Base-by-base conservation (phyloP, 2,888 invertebrate genomes). In the Melanargia galathea region DNA sequence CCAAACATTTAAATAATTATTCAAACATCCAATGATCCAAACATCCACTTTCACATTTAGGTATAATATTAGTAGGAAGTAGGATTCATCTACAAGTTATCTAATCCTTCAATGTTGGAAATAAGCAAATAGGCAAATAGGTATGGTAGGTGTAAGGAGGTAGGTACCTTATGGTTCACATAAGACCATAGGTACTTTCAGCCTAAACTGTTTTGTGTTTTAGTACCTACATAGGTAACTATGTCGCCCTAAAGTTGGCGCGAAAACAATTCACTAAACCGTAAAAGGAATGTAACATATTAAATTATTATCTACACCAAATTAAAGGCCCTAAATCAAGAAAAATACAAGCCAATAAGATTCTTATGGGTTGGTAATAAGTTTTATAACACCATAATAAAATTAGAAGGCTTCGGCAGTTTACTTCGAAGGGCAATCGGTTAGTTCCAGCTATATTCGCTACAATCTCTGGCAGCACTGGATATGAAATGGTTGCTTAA, bases 371-470 rank as follows among this genome's bases (percentile, higher is more conserved):
- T 68, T 70, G 65, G 20, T 2, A 60, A 77, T 82, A 86, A 75
- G 83, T 81, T 82, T 80, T 81, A 85, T 81, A 78, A 72, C 79
- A 71, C 72, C 63, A 69, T 76, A 72, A 68, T 20, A 73, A 75
- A 71, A 64, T 62, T 54, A 55, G 54, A 71, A 69, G 74, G 75
- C 74, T 78, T 79, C 75, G 58, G 70, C 65, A 65, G 68, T 69
- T 69, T 67, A 69, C 71, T 70, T 70, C 69, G 69, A 70, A 74
- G 72, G 11, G 11, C 11, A 51, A 20, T 51, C 5, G 35, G 20
- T 52, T 52, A 52, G 52, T 52, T 52, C 52, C 33, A 52, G 30
- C 18, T 33, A 8, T 35, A 20, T 13, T 52, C 52, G 13, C 52
- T 18, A 7, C 33, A 52, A 51, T 13, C 6, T 5, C 18, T 51